Percentiles rank a stretch among this genome's conserved stretches.
phyloP scores from a whole-genome alignment of 2,797 vertebrate genomes.

The Xenentodon cancila region DNA sequence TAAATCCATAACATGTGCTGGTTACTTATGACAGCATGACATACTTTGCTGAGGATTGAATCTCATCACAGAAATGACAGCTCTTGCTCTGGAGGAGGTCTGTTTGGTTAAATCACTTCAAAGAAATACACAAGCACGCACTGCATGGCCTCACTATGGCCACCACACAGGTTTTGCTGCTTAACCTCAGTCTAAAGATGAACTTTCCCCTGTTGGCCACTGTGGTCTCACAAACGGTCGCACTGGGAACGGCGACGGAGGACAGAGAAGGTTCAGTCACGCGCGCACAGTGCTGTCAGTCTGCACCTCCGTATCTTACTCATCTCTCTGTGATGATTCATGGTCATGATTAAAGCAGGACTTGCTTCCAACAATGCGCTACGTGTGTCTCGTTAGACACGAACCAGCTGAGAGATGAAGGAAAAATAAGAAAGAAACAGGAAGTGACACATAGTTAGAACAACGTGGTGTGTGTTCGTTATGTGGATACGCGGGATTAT shows the following conservation, averaged over 20 bases:
- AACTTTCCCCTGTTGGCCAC: constrained; percentile 20
- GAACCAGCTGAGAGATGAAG: constrained; percentile 25
- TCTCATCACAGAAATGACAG: constrained; percentile 35
- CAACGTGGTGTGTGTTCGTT: background rate
- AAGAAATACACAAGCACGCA: constrained; percentile 10
- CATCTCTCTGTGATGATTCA: constrained; percentile 67
- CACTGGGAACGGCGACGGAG: constrained; percentile 19
- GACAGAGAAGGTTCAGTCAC: constrained; percentile 21
- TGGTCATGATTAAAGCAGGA: constrained; percentile 39
- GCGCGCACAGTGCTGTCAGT: constrained; percentile 18
- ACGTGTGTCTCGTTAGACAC: constrained; percentile 37
- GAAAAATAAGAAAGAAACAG: constrained; percentile 6
- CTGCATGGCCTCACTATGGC: constrained; percentile 19
- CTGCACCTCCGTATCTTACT: constrained; percentile 39
- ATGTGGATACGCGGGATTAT: constrained; percentile 14
- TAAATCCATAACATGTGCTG: constrained; percentile 13
- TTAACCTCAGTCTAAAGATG: constrained; percentile 47
- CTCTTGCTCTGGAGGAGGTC: constrained; percentile 7
- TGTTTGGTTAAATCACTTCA: constrained; percentile 23
- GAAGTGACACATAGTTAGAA: background rate
- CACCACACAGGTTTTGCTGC: constrained; percentile 11
- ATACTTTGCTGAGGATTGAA: constrained; percentile 4
- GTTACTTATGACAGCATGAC: background rate
- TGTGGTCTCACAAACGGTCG: constrained; percentile 41
- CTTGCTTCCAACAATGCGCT: constrained; percentile 57